Percentiles rank a stretch among this genome's conserved stretches.
Conservation (phyloP, 2,113 vertebrate species). For the Progne subis region DNA sequence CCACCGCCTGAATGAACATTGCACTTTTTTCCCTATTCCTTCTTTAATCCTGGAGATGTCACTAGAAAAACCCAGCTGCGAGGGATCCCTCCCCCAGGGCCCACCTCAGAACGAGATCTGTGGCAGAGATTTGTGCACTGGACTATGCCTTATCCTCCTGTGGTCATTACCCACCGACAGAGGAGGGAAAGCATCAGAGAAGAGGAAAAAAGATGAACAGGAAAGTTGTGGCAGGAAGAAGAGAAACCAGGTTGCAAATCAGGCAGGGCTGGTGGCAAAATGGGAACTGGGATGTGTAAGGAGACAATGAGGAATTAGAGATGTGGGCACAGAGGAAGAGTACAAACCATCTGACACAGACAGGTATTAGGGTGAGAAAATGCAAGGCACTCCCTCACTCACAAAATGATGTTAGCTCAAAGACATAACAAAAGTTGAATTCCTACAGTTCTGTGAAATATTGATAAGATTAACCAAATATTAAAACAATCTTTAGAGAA, state of each 20-base stretch:
- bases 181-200: background rate
- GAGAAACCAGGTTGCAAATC: background rate
- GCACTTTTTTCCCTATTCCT: conserved; percentile 83
- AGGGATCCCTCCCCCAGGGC: background rate
- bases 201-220: background rate
- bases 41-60: conserved; percentile 88
- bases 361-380: background rate
- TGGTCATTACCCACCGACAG: background rate
- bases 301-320: background rate
- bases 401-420: background rate
- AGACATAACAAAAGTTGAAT: background rate
- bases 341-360: background rate
- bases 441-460: background rate
- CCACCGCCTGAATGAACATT: conserved; percentile 80
- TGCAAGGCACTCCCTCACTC: background rate
- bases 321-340: background rate
- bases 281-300: background rate
- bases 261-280: background rate
- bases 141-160: background rate
- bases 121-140: background rate
- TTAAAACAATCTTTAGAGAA: background rate
- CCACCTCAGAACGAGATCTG: rapidly evolving
- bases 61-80: conserved; percentile 31
- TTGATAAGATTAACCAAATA: background rate
- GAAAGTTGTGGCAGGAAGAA: background rate